Evolutionary conservation across 2,113 vertebrate genomes (phyloP).

Genomic region (Corythornis madagascariensis): DNA sequence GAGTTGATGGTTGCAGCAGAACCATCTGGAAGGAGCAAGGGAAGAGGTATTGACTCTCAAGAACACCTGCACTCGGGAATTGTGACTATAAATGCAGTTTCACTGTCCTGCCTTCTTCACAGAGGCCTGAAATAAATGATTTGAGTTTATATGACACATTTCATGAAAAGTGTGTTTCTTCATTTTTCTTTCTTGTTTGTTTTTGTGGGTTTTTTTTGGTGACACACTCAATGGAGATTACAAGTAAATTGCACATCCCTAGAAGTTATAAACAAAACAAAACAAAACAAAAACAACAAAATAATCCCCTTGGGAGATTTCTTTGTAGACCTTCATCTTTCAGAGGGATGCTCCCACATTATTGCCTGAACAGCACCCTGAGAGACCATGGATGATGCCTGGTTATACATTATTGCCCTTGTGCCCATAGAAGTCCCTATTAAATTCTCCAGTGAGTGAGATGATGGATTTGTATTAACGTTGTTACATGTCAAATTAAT

Average conservation of each 20-base stretch:
- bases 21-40: background rate
- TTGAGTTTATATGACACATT: background rate
- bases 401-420: background rate
- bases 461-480: background rate
- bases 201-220: background rate
- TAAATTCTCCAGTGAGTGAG: background rate
- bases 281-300: background rate
- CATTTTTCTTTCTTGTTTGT: background rate
- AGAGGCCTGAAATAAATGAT: background rate
- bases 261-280: background rate
- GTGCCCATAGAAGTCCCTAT: background rate
- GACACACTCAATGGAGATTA: background rate
- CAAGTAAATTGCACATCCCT: background rate
- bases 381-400: background rate
- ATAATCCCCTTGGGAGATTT: background rate
- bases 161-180: background rate
- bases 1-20: background rate
- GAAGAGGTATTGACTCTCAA: background rate
- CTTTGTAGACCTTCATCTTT: background rate
- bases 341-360: background rate
- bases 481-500: background rate
- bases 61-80: background rate
- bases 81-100: background rate
- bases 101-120: background rate
- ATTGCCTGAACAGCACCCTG: fast-evolving